Conservation (phyloP, 2,113 vertebrate species). For the Menura novaehollandiae region DNA sequence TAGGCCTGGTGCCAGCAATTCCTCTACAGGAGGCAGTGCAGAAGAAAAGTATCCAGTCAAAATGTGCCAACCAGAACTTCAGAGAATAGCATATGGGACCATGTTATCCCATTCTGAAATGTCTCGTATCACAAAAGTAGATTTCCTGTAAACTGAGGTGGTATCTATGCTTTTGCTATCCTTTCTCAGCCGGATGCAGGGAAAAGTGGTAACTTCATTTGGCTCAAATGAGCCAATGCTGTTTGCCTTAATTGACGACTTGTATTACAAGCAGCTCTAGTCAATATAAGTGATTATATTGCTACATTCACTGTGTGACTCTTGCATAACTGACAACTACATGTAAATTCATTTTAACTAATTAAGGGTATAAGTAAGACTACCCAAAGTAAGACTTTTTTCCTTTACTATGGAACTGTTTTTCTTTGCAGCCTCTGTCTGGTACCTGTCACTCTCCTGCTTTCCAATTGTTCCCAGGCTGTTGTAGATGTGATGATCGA, state of each 20-base stretch:
- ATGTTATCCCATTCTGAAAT: background rate
- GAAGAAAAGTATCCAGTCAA: background rate
- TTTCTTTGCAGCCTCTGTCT: slow-evolving; percentile 83
- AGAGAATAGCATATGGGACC: background rate
- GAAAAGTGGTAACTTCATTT: background rate
- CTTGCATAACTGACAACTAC: background rate
- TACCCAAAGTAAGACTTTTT: background rate
- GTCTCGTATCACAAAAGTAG: background rate
- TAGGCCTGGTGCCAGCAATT: background rate
- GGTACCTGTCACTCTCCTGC: slow-evolving; percentile 89
- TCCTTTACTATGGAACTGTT: background rate
- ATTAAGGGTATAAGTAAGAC: background rate
- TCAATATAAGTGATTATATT: background rate
- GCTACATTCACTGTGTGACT: background rate
- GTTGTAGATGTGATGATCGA: slow-evolving; percentile 92
- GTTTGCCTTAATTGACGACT: background rate
- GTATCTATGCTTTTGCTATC: background rate
- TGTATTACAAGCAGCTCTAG: background rate
- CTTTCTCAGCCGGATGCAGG: background rate
- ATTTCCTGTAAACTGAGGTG: background rate
- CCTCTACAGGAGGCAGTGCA: background rate
- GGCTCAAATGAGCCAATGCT: background rate
- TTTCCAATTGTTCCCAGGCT: slow-evolving; percentile 91
- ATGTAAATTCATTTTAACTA: background rate
- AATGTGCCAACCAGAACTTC: background rate